Percentiles rank a stretch among this genome's conserved stretches.
These are phyloP conservation scores for Zeus faber DNA, from an alignment of 2,113 vertebrate species.

Conservation along the genomic window DNA sequence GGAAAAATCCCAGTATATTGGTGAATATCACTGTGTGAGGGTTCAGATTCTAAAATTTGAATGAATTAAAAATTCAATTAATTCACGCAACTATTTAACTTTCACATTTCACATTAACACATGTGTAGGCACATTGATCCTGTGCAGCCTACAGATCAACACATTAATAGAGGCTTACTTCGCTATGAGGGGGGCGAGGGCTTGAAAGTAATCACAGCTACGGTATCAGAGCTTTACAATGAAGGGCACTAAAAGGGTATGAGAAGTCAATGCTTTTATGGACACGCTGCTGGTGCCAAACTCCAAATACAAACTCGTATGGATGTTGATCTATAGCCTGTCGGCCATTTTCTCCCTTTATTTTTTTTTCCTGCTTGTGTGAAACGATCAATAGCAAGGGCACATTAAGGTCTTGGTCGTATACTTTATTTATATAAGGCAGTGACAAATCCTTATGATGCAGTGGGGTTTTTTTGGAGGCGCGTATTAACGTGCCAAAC, in stretches of 20 bases:
- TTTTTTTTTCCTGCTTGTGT: slow-evolving; percentile 30
- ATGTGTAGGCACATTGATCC: too few relatives aligned
- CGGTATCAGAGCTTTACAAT: slow-evolving; percentile 27
- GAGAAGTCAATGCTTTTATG: slow-evolving; percentile 66
- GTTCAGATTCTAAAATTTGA: too few relatives aligned
- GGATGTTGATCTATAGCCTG: slow-evolving; percentile 66
- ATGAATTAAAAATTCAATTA: too few relatives aligned
- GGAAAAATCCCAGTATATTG: too few relatives aligned
- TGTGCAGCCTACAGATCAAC: too few relatives aligned
- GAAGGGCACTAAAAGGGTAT: slow-evolving; percentile 53
- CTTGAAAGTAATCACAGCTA: slow-evolving; percentile 45
- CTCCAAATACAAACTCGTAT: slow-evolving; percentile 62
- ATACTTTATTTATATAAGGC: slow-evolving; percentile 74
- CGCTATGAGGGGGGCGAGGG: slow-evolving; percentile 26
- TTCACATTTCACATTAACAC: too few relatives aligned
- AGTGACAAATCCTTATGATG: slow-evolving; percentile 73
- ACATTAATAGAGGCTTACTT: not conserved
- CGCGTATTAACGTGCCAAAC: slow-evolving; percentile 48
- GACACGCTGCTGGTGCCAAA: slow-evolving; percentile 56
- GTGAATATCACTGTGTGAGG: too few relatives aligned
- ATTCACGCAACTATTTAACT: too few relatives aligned
- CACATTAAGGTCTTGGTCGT: slow-evolving; percentile 69
- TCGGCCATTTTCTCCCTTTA: slow-evolving; percentile 35
- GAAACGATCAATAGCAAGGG: slow-evolving; percentile 73
- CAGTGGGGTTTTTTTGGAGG: slow-evolving; percentile 57